A percentile compares a stretch with the other conserved stretches of the same genome.
These are phyloP conservation scores for Paragorgia papillata DNA, from an alignment of 92 coral and sea anemone genomes.

Conservation along the genomic window DNA sequence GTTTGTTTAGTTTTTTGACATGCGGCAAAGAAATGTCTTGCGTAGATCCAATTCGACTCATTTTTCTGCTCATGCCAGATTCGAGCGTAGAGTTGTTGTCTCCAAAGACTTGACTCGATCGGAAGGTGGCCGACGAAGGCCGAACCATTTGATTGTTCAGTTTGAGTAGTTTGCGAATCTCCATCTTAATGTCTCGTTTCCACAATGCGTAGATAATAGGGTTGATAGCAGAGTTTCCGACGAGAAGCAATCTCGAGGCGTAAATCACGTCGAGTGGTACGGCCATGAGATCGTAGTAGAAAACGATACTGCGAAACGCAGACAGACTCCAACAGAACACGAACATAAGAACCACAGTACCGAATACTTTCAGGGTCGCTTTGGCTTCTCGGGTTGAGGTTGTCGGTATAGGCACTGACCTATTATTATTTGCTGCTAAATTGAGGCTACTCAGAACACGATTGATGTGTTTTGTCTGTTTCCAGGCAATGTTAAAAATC, in stretches of 20 bases:
- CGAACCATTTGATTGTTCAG: conserved; percentile 9
- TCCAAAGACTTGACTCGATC: conserved; percentile 2
- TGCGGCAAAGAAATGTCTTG: neutral
- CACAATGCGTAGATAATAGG: conserved; percentile 76
- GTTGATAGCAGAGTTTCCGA: conserved; percentile 70
- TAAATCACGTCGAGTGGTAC: conserved; percentile 60
- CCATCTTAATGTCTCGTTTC: conserved; percentile 75
- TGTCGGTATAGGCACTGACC: neutral
- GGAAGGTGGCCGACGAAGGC: conserved; percentile 9
- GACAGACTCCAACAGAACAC: conserved; percentile 80
- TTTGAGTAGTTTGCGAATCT: conserved; percentile 46
- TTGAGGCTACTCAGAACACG: conserved; percentile 25
- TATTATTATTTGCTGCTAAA: neutral
- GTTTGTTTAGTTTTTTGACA: neutral
- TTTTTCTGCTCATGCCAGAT: neutral
- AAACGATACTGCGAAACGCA: conserved; percentile 68
- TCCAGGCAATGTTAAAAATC: conserved; percentile 66
- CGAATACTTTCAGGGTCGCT: conserved; percentile 78
- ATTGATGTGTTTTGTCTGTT: conserved; percentile 67
- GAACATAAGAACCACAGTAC: conserved; percentile 61
- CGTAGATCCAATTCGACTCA: neutral
- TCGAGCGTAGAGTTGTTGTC: no score
- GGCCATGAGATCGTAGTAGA: conserved; percentile 42
- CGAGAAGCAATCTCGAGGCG: conserved; percentile 65
- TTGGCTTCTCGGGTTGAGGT: conserved; percentile 47